Conservation (phyloP, 2,888 invertebrate species). For the Lepidochitona cinerea region DNA sequence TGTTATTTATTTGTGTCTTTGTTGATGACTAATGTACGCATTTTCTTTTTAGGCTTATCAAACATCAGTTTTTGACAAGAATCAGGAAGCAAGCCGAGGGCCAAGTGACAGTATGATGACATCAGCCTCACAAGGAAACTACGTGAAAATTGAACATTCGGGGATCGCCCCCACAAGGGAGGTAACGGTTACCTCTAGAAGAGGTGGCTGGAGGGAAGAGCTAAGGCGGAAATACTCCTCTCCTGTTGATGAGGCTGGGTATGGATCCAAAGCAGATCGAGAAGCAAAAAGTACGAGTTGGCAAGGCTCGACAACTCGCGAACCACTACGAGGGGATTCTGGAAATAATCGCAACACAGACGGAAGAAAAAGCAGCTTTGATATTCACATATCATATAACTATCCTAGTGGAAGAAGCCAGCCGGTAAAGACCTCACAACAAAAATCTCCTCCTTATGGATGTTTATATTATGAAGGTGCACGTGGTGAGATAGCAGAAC, state of each 20-base stretch:
- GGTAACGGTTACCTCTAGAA: not conserved
- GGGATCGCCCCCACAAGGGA: not conserved
- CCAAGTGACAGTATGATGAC: not conserved
- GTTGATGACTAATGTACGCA: not conserved
- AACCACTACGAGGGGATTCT: not conserved
- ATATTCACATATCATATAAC: not conserved
- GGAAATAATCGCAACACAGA: not conserved
- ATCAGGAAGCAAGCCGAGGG: not conserved
- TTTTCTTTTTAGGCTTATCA: conserved; percentile 56
- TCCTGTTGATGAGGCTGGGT: not conserved
- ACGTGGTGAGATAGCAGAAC: not conserved
- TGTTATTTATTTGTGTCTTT: not conserved
- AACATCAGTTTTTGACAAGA: conserved; percentile 12
- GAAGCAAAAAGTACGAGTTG: not conserved
- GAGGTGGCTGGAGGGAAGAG: not conserved
- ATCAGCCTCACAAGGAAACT: not conserved
- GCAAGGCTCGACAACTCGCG: not conserved
- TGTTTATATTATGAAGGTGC: not conserved
- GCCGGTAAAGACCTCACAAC: not conserved
- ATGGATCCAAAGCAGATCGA: not conserved
- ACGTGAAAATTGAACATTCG: not conserved
- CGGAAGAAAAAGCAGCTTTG: not conserved
- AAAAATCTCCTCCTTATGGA: not conserved
- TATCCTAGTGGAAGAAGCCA: not conserved
- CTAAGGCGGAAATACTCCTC: not conserved